Percentiles rank a stretch among this genome's conserved stretches.
Conservation (phyloP, 2,113 vertebrate species). For the Siphamia tubifer region DNA sequence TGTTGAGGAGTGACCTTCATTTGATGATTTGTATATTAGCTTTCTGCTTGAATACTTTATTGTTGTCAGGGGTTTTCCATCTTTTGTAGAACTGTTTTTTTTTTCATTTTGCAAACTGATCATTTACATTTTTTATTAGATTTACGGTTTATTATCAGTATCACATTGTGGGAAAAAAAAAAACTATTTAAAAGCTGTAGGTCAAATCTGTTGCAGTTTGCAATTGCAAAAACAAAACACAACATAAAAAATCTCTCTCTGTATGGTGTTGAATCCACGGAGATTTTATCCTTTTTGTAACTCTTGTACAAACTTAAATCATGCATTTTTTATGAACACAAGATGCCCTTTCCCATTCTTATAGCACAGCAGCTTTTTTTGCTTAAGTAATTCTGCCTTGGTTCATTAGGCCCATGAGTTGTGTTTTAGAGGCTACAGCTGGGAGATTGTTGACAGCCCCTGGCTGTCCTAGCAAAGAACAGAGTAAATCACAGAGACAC, state of each 20-base stretch:
- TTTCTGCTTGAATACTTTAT: neutral
- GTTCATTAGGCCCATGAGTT: constrained; percentile 76
- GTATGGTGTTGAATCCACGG: neutral
- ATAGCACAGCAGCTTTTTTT: constrained; percentile 53
- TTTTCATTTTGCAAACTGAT: no score
- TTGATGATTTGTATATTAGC: neutral
- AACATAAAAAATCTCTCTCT: no score
- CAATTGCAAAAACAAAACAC: neutral
- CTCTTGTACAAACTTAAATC: constrained; percentile 10
- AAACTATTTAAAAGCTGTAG: no score
- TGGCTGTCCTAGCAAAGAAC: constrained; percentile 56
- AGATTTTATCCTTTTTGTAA: neutral
- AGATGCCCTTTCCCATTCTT: constrained; percentile 30
- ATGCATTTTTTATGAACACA: constrained; percentile 27
- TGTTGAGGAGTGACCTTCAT: neutral
- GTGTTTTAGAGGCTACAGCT: constrained; percentile 70
- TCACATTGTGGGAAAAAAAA: no score
- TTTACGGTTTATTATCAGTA: no score
- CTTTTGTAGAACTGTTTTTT: no score
- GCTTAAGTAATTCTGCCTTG: constrained; percentile 67
- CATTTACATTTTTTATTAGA: no score
- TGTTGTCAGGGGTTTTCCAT: neutral
- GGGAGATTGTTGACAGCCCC: constrained; percentile 63
- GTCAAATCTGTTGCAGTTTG: neutral
- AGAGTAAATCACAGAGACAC: constrained; percentile 58